Conservation (phyloP, 2,797 vertebrate genomes). For the Thunnus albacares region DNA sequence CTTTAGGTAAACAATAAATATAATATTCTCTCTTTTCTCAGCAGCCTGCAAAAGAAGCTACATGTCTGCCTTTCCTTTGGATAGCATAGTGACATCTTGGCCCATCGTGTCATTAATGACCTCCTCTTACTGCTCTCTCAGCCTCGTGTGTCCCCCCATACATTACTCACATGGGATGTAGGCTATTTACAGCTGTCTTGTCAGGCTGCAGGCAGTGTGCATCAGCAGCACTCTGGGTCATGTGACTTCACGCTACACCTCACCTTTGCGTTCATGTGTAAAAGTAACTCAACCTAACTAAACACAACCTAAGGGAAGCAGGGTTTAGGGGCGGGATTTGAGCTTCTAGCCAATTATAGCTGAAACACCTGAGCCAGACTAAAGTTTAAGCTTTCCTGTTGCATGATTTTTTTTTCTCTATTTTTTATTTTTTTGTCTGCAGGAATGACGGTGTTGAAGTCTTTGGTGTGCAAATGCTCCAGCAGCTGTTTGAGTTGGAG, state of each 20-base stretch:
- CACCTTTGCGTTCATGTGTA: constrained; percentile 40
- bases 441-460: constrained; percentile 37
- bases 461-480: constrained; percentile 72
- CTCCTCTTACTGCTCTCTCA: constrained; percentile 51
- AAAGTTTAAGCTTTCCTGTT: constrained; percentile 46
- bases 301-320: constrained; percentile 28
- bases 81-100: constrained; percentile 43
- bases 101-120: constrained; percentile 56
- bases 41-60: constrained; percentile 4
- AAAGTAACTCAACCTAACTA: constrained; percentile 36
- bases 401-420: not conserved
- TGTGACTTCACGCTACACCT: constrained; percentile 56
- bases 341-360: constrained; percentile 24
- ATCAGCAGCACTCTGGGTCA: constrained; percentile 48
- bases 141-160: constrained; percentile 40
- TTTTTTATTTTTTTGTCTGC: constrained; percentile 23
- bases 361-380: constrained; percentile 58
- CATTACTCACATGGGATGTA: constrained; percentile 60
- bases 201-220: constrained; percentile 59
- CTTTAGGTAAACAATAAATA: constrained; percentile 18
- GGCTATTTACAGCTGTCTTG: constrained; percentile 62
- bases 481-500: constrained; percentile 83
- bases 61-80: constrained; percentile 7
- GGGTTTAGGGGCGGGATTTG: constrained; percentile 18
- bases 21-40: not conserved